Percentiles rank a stretch among this genome's conserved stretches.
phyloP scores from a whole-genome alignment of 2,888 invertebrate genomes.

The Cantharis nigra region DNA sequence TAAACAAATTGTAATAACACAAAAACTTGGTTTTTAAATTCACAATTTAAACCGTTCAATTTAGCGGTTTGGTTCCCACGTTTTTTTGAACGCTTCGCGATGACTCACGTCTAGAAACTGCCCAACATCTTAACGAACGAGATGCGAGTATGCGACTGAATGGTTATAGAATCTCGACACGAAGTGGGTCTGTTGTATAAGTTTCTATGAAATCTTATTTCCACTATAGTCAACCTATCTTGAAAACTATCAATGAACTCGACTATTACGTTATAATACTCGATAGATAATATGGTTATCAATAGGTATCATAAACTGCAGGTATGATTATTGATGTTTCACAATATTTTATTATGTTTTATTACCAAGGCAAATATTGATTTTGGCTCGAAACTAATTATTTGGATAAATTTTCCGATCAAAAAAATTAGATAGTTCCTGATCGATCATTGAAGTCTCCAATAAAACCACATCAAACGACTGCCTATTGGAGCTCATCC shows the following conservation, averaged over 20 bases:
- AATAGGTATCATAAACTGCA: neutral
- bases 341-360: neutral
- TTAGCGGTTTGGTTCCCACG: conserved; percentile 13
- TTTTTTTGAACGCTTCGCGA: conserved; percentile 16
- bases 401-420: neutral
- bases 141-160: conserved; percentile 17
- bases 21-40: neutral
- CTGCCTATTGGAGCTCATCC: neutral
- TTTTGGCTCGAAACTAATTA: neutral
- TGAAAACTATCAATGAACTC: conserved; percentile 1
- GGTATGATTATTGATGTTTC: neutral
- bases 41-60: neutral
- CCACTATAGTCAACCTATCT: neutral
- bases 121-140: conserved; percentile 10
- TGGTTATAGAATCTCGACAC: conserved; percentile 15
- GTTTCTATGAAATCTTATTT: neutral
- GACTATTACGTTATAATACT: neutral
- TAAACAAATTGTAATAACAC: neutral
- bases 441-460: neutral
- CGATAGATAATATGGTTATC: neutral
- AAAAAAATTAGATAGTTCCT: neutral
- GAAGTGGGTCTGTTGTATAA: neutral
- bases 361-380: neutral
- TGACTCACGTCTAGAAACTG: conserved; percentile 11
- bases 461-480: neutral